Evolutionary conservation across 2,797 vertebrate genomes (phyloP), one percentile per base, ranked within the genome.

Genomic region (Melanotaenia maccullochi): DNA sequence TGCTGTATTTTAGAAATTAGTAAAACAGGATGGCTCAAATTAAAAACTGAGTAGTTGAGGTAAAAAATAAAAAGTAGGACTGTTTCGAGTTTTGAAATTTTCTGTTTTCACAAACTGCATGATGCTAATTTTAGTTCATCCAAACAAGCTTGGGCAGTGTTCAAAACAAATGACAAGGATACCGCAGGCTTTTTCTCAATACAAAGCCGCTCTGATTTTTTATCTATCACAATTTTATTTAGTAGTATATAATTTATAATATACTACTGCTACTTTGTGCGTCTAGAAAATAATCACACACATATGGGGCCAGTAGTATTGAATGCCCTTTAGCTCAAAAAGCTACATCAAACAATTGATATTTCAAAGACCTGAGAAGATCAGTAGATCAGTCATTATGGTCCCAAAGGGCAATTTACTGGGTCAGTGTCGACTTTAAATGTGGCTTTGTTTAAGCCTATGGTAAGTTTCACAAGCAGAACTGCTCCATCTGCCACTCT

Each of bases 291-390:
- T 44, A 12, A 72, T 74, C 65, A 68, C 20, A 58, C 61, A 65
- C 13, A 60, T 47, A 42, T 51, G 52, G 14, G 14, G 1, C 35
- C 63, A 25, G 38, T 60, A 1, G 76, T 76, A 76, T 60, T 61
- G 73, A 81, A 83, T 82, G 78, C 60, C 77, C 79, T 85, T 83
- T 62, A 78, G 60, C 76, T 82, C 64, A 81, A 74, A 86, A 76
- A 67, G 65, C 66, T 68, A 61, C 81, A 69, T 76, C 65, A 73
- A 75, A 76, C 49, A 52, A 38, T 60, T 77, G 52, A 67, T 76
- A 76, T 76, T 82, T 83, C 59, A 73, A 63, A 85, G 78, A 83
- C 66, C 63, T 71, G 56, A 62, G 59, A 44, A 55, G 44, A 66
- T 71, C 61, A 55, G 36, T 71, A 36, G 58, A 71, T 40, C 61